Conservation (phyloP, 2,888 invertebrate species). For the Gymnosoma rotundatum region DNA sequence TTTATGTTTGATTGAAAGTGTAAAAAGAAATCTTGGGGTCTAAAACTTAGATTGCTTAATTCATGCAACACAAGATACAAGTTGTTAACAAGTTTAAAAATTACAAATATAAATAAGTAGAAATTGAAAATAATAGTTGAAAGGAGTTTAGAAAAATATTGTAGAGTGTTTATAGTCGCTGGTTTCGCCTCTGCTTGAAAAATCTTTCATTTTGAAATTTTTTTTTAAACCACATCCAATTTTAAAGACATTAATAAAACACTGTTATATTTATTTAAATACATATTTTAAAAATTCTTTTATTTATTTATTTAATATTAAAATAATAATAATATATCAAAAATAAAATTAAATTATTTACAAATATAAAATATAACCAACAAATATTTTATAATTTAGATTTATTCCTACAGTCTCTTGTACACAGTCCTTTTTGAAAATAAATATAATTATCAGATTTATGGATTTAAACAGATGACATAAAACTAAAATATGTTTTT, state of each 20-base stretch:
- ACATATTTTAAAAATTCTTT: slow-evolving; percentile 45
- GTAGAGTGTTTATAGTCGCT: too few relatives aligned
- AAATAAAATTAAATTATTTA: slow-evolving; percentile 45
- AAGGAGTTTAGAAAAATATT: too few relatives aligned
- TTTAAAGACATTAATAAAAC: not conserved
- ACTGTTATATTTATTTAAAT: not conserved
- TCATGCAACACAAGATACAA: too few relatives aligned
- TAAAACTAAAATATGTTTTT: not conserved
- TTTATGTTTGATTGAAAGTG: too few relatives aligned
- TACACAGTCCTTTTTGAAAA: slow-evolving; percentile 47
- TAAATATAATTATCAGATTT: slow-evolving; percentile 1
- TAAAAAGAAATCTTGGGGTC: too few relatives aligned
- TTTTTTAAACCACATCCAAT: not conserved
- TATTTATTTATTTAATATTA: slow-evolving; percentile 44
- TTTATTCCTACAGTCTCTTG: slow-evolving; percentile 32
- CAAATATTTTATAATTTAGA: slow-evolving; percentile 40
- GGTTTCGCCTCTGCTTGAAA: not conserved
- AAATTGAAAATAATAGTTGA: too few relatives aligned
- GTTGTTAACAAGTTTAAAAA: too few relatives aligned
- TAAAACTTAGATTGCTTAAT: too few relatives aligned
- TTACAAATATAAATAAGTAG: too few relatives aligned
- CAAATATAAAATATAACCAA: slow-evolving; percentile 31
- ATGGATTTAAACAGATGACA: slow-evolving; percentile 1
- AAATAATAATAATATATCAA: slow-evolving; percentile 4
- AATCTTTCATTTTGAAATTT: not conserved